Percentiles rank a stretch among this genome's conserved stretches.
phyloP scores from a whole-genome alignment of 2,113 vertebrate species.

The Heterotilapia buettikoferi region DNA sequence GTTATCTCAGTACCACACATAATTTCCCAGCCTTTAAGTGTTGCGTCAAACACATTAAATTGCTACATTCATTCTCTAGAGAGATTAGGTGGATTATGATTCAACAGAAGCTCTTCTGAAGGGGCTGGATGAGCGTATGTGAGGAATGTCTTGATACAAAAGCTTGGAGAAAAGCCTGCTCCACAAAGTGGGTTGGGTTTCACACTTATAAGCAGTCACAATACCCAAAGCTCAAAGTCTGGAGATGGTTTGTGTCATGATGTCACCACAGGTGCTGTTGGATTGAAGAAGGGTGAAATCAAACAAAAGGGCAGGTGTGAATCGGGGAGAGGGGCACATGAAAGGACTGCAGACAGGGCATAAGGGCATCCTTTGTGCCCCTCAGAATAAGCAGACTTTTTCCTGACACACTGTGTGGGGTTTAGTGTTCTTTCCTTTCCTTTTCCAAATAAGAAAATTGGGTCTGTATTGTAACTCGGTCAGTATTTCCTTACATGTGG shows the following conservation, averaged over 20 bases:
- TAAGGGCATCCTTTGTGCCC: not conserved
- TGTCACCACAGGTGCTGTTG: conserved; percentile 49
- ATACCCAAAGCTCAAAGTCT: conserved; percentile 2
- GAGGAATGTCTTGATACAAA: conserved; percentile 64
- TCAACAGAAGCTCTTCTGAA: conserved; percentile 18
- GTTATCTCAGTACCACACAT: not conserved
- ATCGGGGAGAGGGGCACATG: not conserved
- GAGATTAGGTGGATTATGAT: conserved; percentile 51
- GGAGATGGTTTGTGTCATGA: conserved; percentile 36
- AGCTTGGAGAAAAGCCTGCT: conserved; percentile 32
- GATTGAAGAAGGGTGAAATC: not conserved
- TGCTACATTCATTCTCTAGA: not conserved
- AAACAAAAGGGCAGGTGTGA: conserved; percentile 59
- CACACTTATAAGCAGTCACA: conserved; percentile 44
- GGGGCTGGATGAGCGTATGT: conserved; percentile 15
- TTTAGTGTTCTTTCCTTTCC: not conserved
- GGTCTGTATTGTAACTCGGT: not conserved
- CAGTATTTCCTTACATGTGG: conserved; percentile 12
- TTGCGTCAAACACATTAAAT: conserved; percentile 29
- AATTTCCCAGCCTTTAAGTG: not conserved
- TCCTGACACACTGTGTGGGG: not conserved
- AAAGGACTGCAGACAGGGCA: not conserved
- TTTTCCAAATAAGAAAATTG: not conserved
- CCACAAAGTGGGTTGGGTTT: conserved; percentile 55
- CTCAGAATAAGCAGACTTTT: not conserved